phyloP scores from a whole-genome alignment of 2,113 vertebrate genomes.

The Lucifuga dentata region DNA sequence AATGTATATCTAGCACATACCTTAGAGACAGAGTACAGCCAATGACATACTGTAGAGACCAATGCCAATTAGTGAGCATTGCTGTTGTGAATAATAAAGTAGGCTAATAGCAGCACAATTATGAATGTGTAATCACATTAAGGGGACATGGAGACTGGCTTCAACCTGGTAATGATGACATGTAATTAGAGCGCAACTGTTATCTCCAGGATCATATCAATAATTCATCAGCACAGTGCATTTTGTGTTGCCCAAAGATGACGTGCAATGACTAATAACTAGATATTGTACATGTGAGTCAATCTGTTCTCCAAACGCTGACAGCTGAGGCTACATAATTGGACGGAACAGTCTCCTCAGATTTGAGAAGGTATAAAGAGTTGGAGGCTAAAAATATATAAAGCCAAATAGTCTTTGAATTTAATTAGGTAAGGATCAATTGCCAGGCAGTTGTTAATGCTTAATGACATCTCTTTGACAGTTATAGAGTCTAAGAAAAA shows the following conservation, averaged over 20 bases:
- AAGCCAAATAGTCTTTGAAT: constrained; percentile 27
- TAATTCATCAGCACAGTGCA: constrained; percentile 71
- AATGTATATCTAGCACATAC: constrained; percentile 27
- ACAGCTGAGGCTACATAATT: constrained; percentile 58
- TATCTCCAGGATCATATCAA: constrained; percentile 74
- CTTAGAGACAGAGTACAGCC: constrained; percentile 44
- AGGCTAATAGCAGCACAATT: constrained; percentile 73
- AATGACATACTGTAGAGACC: constrained; percentile 30
- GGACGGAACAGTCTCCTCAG: constrained; percentile 32
- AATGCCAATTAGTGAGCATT: constrained; percentile 65
- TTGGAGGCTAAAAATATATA: constrained; percentile 2
- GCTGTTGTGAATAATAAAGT: constrained; percentile 74
- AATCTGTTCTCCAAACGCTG: constrained; percentile 46
- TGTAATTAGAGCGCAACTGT: constrained; percentile 73
- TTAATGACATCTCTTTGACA: background rate
- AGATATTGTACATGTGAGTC: constrained; percentile 29
- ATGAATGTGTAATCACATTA: constrained; percentile 76
- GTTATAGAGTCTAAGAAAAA: constrained; percentile 10
- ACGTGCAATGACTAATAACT: constrained; percentile 63
- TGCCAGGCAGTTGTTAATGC: constrained; percentile 29
- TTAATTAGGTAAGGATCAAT: constrained; percentile 40
- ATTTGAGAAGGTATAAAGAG: constrained; percentile 14
- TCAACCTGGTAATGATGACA: constrained; percentile 77
- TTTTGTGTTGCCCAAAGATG: constrained; percentile 64
- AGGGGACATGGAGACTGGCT: constrained; percentile 67